Percentiles rank a stretch among this genome's conserved stretches.
phyloP scores from a whole-genome alignment of 2,888 invertebrate species.

The Lottia gigantea region DNA sequence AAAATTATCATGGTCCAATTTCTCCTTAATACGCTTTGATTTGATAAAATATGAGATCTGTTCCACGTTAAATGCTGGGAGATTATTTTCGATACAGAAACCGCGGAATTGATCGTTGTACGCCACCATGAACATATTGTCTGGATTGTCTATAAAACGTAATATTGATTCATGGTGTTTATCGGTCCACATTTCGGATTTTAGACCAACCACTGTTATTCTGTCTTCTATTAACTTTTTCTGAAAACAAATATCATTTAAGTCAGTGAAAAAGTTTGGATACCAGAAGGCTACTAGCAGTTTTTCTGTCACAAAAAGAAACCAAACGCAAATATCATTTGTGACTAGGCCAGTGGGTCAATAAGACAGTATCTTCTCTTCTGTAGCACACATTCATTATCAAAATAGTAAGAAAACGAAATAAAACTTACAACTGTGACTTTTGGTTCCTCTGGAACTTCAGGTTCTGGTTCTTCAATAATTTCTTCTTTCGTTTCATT shows the following conservation, averaged over 20 bases:
- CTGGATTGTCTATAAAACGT: slow-evolving; percentile 53
- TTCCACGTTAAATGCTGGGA: slow-evolving; percentile 58
- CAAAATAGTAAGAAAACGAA: too few species aligned
- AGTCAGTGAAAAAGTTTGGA: too few species aligned
- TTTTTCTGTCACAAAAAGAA: too few species aligned
- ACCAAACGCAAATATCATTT: too few species aligned
- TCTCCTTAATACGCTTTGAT: slow-evolving; percentile 36
- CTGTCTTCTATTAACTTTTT: slow-evolving; percentile 56
- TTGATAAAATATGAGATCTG: slow-evolving; percentile 66
- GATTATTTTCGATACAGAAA: slow-evolving; percentile 53
- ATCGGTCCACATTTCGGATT: slow-evolving; percentile 53
- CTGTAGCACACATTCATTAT: too few species aligned
- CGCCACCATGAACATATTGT: slow-evolving; percentile 57
- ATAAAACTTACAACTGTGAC: too few species aligned
- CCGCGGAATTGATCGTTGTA: slow-evolving; percentile 61
- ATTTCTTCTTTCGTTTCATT: slow-evolving; percentile 28
- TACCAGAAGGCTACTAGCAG: too few species aligned
- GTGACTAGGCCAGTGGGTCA: too few species aligned
- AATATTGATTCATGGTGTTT: slow-evolving; percentile 53
- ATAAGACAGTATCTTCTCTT: too few species aligned
- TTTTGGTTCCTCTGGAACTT: slow-evolving; percentile 23
- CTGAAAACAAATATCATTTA: slow-evolving; percentile 54
- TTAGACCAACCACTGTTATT: slow-evolving; percentile 51
- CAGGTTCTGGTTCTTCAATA: slow-evolving; percentile 22
- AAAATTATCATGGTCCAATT: slow-evolving; percentile 60